These are phyloP conservation scores for Atherinosoma microstoma DNA, from an alignment of 2,797 vertebrate genomes.

Conservation along the genomic window DNA sequence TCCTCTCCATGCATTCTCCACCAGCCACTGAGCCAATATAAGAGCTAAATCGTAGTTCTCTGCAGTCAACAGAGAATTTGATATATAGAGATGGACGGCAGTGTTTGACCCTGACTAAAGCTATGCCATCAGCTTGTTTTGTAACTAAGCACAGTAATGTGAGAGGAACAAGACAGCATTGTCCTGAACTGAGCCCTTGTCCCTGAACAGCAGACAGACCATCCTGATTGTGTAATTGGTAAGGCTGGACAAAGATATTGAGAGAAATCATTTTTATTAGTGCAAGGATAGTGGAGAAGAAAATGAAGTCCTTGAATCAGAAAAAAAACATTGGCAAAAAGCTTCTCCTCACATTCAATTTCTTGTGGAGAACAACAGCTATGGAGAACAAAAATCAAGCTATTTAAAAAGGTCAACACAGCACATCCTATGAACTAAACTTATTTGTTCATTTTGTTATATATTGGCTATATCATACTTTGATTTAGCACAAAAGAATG, in stretches of 20 bases:
- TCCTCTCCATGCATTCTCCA: conserved; percentile 17
- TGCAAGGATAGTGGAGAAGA: background rate
- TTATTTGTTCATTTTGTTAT: conserved; percentile 1
- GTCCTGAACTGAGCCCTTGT: conserved; percentile 76
- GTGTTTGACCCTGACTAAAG: conserved; percentile 74
- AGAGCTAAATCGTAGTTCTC: conserved; percentile 59
- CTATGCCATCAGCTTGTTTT: conserved; percentile 80
- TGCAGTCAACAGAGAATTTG: conserved; percentile 71
- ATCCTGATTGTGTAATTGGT: conserved; percentile 46
- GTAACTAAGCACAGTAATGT: conserved; percentile 75
- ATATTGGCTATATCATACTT: background rate
- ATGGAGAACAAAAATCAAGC: background rate
- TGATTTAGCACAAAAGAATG: conserved; percentile 12
- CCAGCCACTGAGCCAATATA: conserved; percentile 30
- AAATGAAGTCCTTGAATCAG: background rate
- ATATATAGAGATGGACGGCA: conserved; percentile 63
- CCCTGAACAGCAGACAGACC: conserved; percentile 60
- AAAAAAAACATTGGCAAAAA: conserved; percentile 4
- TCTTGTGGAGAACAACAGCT: background rate
- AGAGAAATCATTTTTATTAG: conserved; percentile 2
- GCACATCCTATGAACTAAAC: background rate
- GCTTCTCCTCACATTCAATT: background rate
- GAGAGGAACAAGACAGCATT: conserved; percentile 76
- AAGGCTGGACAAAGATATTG: conserved; percentile 37
- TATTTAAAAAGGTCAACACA: conserved; percentile 3